phyloP scores from a whole-genome alignment of 1,140 invertebrate species.

The Trichonephila clavipes region DNA sequence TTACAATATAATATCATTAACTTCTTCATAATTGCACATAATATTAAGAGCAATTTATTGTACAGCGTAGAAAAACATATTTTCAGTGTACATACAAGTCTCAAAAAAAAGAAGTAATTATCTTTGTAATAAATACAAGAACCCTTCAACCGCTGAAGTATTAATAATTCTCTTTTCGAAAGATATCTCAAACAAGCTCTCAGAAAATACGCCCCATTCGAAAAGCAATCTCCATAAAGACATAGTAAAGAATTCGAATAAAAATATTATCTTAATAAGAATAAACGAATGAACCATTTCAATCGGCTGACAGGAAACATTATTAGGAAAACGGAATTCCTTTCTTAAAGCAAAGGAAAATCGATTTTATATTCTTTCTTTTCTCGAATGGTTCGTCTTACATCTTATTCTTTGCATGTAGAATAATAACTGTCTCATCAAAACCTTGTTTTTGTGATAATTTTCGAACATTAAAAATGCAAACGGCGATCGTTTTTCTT shows the following conservation, averaged over 20 bases:
- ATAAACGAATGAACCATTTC: conserved; percentile 42
- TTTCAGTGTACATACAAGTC: too few species aligned
- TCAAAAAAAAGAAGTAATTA: too few species aligned
- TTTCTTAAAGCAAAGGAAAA: neutral
- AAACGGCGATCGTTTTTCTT: neutral
- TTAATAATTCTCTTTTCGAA: neutral
- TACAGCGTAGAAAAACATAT: too few species aligned
- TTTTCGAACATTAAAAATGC: neutral
- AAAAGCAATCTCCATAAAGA: neutral
- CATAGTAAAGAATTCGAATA: neutral
- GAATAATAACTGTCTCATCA: conserved; percentile 21
- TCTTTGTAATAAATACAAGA: too few species aligned
- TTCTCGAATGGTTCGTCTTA: neutral
- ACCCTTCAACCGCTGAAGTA: neutral
- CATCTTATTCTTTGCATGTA: neutral
- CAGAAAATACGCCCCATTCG: neutral
- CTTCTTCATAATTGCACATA: too few species aligned
- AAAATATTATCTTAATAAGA: conserved; percentile 52
- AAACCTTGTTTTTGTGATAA: neutral
- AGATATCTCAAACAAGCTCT: neutral
- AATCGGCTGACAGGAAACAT: conserved; percentile 35
- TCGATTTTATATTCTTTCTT: conserved; percentile 23
- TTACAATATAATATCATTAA: too few species aligned
- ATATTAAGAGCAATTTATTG: too few species aligned
- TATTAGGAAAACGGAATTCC: conserved; percentile 57